Conservation (phyloP, 2,797 vertebrate genomes). For the Holocentrus rufus region DNA sequence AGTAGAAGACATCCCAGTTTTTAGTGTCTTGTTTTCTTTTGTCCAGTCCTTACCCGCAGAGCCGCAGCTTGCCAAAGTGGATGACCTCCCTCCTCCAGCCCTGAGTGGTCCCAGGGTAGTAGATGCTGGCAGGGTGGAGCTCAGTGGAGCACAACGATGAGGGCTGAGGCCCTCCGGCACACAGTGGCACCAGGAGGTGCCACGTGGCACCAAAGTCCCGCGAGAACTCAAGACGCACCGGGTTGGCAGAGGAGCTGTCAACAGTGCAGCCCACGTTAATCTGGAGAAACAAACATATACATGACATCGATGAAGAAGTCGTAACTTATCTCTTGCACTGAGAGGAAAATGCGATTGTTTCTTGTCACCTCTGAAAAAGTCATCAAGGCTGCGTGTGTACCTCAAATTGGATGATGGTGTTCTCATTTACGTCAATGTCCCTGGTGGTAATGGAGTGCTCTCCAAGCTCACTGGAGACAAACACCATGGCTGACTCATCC, state of each 20-base stretch:
- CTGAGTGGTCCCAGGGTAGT: conserved; percentile 92
- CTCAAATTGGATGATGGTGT: conserved; percentile 98
- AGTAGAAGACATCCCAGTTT: not conserved
- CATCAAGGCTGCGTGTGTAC: conserved; percentile 74
- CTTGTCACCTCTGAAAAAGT: conserved; percentile 29
- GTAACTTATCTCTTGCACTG: conserved; percentile 11
- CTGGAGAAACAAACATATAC: conserved; percentile 65
- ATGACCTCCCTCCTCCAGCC: conserved; percentile 96
- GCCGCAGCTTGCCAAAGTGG: conserved; percentile 92
- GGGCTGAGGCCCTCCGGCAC: conserved; percentile 89
- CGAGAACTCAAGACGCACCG: conserved; percentile 94
- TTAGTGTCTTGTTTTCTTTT: not conserved
- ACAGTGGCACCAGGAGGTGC: conserved; percentile 95
- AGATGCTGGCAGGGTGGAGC: conserved; percentile 94
- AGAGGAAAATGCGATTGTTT: conserved; percentile 13
- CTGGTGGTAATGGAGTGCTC: conserved; percentile 97
- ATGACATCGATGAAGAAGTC: conserved; percentile 1
- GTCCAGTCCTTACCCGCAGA: conserved; percentile 89
- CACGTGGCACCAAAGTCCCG: conserved; percentile 97
- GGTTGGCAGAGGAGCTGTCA: conserved; percentile 90
- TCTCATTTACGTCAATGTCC: conserved; percentile 95
- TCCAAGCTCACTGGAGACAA: conserved; percentile 95
- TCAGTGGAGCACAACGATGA: conserved; percentile 96
- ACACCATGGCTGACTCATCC: conserved; percentile 97
- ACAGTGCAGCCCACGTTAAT: conserved; percentile 96